Conservation (phyloP, 1,140 invertebrate species). For the Pristionchus pacificus region DNA sequence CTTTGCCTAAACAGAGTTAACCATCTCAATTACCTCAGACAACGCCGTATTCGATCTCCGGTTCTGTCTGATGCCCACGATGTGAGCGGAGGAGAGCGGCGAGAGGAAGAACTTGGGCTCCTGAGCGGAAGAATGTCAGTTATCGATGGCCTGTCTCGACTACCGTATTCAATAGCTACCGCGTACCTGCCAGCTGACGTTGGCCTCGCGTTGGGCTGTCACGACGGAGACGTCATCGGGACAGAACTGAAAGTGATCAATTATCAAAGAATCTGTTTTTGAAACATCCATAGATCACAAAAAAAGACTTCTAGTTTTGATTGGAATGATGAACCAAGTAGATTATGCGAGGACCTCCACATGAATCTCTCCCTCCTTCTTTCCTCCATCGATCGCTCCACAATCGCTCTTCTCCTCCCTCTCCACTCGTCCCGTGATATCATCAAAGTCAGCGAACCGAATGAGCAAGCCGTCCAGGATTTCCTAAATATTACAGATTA, state of each 20-base stretch:
- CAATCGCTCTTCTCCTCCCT: conserved; percentile 52
- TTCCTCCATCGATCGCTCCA: conserved; percentile 63
- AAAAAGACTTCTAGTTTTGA: background rate
- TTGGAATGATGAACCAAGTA: background rate
- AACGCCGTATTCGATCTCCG: conserved; percentile 72
- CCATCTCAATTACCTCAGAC: background rate
- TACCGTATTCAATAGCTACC: too few species aligned
- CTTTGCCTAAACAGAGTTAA: background rate
- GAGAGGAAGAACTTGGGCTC: background rate
- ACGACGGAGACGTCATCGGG: conserved; percentile 89
- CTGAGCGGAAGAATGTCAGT: background rate
- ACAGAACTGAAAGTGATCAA: conserved; percentile 60
- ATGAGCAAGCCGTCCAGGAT: conserved; percentile 78
- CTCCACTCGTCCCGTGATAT: conserved; percentile 59
- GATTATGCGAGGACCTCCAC: background rate
- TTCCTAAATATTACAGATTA: conserved; percentile 77
- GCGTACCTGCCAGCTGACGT: conserved; percentile 77
- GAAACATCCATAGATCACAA: background rate
- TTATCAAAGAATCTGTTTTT: background rate
- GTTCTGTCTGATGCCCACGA: conserved; percentile 77
- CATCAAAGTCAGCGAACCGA: conserved; percentile 87
- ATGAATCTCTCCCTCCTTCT: background rate
- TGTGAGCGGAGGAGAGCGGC: conserved; percentile 72
- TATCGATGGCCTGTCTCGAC: too few species aligned
- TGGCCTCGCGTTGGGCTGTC: conserved; percentile 80